These are phyloP conservation scores for Sorex araneus DNA, from an alignment of 2,113 vertebrate genomes.

Conservation along the genomic window DNA sequence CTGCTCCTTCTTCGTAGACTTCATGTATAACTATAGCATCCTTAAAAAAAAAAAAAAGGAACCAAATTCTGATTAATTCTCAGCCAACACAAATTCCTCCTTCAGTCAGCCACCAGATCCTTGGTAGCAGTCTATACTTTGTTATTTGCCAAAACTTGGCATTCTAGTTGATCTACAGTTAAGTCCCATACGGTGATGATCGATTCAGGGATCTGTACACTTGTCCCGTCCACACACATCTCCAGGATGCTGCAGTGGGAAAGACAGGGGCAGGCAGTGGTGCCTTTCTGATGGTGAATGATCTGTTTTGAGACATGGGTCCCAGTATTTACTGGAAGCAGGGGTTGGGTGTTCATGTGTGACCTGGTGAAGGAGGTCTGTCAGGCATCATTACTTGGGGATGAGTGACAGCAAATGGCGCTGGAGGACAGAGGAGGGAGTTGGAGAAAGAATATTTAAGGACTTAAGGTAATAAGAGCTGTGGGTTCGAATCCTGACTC, in stretches of 20 bases:
- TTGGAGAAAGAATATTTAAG: not conserved
- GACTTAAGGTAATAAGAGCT: not conserved
- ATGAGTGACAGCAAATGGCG: not conserved
- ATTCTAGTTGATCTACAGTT: slow-evolving; percentile 20
- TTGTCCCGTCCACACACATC: slow-evolving; percentile 20
- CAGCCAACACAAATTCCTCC: slow-evolving; percentile 45
- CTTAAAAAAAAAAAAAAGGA: slow-evolving; percentile 84
- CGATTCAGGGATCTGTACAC: slow-evolving; percentile 4
- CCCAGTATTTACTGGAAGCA: slow-evolving; percentile 84
- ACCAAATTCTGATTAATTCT: slow-evolving; percentile 51
- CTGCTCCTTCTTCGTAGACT: slow-evolving; percentile 98
- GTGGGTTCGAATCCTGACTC: not conserved
- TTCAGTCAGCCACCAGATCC: slow-evolving; percentile 42
- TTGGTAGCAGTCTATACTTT: not conserved
- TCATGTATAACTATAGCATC: slow-evolving; percentile 98
- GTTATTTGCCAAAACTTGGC: not conserved
- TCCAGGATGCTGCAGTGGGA: slow-evolving; percentile 65
- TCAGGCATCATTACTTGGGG: slow-evolving; percentile 64
- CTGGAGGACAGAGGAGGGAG: not conserved
- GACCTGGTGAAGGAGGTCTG: slow-evolving; percentile 83
- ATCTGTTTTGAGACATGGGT: slow-evolving; percentile 86
- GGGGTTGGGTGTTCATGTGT: slow-evolving; percentile 83
- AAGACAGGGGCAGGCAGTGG: slow-evolving; percentile 83
- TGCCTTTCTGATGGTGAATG: slow-evolving; percentile 85
- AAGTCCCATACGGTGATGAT: slow-evolving; percentile 11